A percentile compares a stretch with the other conserved stretches of the same genome.
phyloP scores from a whole-genome alignment of 2,888 invertebrate species.

The Heliconius ethilla region DNA sequence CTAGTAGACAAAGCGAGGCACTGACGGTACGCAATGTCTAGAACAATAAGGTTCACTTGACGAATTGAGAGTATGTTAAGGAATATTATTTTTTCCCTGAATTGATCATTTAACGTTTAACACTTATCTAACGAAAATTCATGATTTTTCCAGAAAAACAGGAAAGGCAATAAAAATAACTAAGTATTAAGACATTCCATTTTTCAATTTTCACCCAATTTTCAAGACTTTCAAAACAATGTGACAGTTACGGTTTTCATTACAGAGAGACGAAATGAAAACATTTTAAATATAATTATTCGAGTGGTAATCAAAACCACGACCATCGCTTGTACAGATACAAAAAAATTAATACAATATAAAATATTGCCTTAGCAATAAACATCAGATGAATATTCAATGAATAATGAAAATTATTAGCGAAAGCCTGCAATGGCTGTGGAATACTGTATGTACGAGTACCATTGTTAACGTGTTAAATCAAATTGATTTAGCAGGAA shows the following conservation, averaged over 20 bases:
- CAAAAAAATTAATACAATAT: background rate
- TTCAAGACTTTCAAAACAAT: background rate
- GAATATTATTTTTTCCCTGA: too few relatives aligned
- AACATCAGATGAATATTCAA: slow-evolving; percentile 18
- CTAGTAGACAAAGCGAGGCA: too few relatives aligned
- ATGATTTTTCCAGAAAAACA: background rate
- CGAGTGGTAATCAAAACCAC: background rate
- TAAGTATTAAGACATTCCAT: background rate
- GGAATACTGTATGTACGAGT: background rate
- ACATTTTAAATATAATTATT: background rate
- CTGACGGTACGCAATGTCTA: too few relatives aligned
- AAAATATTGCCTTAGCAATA: slow-evolving; percentile 1
- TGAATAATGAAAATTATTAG: slow-evolving; percentile 18
- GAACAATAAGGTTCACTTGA: too few relatives aligned
- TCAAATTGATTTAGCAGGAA: slow-evolving; percentile 7
- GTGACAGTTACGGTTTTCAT: background rate
- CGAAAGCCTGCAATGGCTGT: slow-evolving; percentile 19
- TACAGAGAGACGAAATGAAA: background rate
- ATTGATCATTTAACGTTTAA: too few relatives aligned
- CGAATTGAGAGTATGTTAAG: too few relatives aligned
- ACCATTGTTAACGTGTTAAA: background rate
- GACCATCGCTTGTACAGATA: background rate
- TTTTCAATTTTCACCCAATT: background rate
- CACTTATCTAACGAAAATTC: background rate
- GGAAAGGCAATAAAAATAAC: background rate